Evolutionary conservation across 2,888 invertebrate species (phyloP).

Genomic region (Sphinx pinastri): DNA sequence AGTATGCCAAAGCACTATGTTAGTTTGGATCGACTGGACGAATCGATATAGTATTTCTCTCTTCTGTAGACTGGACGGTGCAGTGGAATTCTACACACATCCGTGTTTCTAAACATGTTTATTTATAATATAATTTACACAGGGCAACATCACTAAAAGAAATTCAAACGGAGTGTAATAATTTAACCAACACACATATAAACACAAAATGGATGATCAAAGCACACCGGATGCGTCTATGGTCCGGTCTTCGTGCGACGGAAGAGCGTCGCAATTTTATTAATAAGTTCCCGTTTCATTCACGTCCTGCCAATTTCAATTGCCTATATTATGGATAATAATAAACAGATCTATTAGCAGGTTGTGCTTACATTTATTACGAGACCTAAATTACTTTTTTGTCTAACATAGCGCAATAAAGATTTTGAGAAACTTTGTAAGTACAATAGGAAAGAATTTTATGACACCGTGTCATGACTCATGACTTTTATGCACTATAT

Average conservation of each 20-base stretch:
- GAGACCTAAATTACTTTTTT: background rate
- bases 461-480: no score
- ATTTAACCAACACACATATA: slow-evolving; percentile 42
- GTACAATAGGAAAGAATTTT: no score
- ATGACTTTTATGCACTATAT: no score
- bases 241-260: slow-evolving; percentile 66
- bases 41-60: no score
- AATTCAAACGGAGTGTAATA: slow-evolving; percentile 52
- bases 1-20: background rate
- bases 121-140: slow-evolving; percentile 19
- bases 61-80: no score
- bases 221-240: slow-evolving; percentile 69
- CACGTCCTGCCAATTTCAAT: slow-evolving; percentile 69
- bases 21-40: background rate
- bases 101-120: background rate
- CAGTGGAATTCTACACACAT: slow-evolving; percentile 16
- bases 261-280: slow-evolving; percentile 78
- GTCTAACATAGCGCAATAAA: background rate
- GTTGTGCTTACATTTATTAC: background rate
- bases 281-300: slow-evolving; percentile 79
- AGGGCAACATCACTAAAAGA: slow-evolving; percentile 31
- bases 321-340: slow-evolving; percentile 23
- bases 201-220: slow-evolving; percentile 68
- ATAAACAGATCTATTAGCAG: slow-evolving; percentile 10
- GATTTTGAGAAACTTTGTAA: no score